Percentiles rank a stretch among this genome's conserved stretches.
Conservation (phyloP, 1,140 invertebrate genomes). For the Teleogryllus occipitalis region DNA sequence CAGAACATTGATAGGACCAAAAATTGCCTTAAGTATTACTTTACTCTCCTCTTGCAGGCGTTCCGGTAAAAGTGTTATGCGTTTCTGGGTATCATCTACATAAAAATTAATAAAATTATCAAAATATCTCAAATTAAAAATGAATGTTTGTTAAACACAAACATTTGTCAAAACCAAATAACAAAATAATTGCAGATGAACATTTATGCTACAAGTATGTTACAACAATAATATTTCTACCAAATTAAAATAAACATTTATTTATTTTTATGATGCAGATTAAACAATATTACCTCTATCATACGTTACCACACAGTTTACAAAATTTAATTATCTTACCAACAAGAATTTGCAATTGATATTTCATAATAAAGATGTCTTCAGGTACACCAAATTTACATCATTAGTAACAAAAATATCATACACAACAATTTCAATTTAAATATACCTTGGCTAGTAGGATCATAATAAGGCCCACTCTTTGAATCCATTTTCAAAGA, state of each 20-base stretch:
- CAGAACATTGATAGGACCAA: slow-evolving; percentile 41
- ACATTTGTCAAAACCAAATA: too few species aligned
- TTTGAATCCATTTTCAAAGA: slow-evolving; percentile 54
- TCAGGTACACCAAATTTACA: too few species aligned
- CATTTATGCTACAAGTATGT: not conserved
- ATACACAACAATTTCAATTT: too few species aligned
- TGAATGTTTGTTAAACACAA: too few species aligned
- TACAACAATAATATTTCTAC: not conserved
- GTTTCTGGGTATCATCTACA: slow-evolving; percentile 49
- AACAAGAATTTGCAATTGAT: too few species aligned
- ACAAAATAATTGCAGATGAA: too few species aligned
- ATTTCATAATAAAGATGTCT: too few species aligned
- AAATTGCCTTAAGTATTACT: slow-evolving; percentile 53
- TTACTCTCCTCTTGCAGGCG: slow-evolving; percentile 55
- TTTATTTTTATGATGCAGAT: not conserved
- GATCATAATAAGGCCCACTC: slow-evolving; percentile 47
- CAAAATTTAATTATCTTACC: too few species aligned
- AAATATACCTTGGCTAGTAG: slow-evolving; percentile 49
- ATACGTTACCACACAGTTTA: not conserved
- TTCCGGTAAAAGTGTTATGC: slow-evolving; percentile 70
- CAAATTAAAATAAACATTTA: too few species aligned
- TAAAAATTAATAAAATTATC: slow-evolving; percentile 21
- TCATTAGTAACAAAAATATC: too few species aligned
- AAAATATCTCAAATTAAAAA: not conserved
- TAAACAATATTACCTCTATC: not conserved